A percentile compares a stretch with the other conserved stretches of the same genome.
These are phyloP conservation scores for Noctua pronuba DNA, from an alignment of 2,888 invertebrate species.

Conservation along the genomic window DNA sequence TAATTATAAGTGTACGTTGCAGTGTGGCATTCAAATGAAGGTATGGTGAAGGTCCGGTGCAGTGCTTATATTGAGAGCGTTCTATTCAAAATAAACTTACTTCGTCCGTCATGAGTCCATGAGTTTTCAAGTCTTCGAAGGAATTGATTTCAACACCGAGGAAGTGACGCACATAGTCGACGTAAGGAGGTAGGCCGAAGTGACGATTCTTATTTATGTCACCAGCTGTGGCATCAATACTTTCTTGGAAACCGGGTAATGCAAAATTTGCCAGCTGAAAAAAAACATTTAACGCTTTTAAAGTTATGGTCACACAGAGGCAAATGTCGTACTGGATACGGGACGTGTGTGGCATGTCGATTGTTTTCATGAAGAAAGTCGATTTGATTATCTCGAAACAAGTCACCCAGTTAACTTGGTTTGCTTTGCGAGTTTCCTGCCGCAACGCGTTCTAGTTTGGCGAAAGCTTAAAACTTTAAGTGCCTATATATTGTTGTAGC, in stretches of 20 bases:
- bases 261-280: conserved; percentile 31
- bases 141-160: conserved; percentile 69
- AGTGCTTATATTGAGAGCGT: neutral
- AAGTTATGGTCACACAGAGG: neutral
- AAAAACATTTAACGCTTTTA: neutral
- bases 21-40: neutral
- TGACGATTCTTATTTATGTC: conserved; percentile 88
- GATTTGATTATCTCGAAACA: neutral
- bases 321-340: neutral
- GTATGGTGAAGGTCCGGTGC: neutral
- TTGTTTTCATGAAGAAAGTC: neutral
- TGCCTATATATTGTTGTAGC: neutral
- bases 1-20: too few relatives aligned
- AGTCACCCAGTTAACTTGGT: neutral
- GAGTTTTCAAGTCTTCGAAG: conserved; percentile 28
- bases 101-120: conserved; percentile 11
- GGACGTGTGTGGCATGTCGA: neutral
- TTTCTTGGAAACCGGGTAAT: conserved; percentile 56
- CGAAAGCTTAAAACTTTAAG: neutral
- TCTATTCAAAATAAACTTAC: conserved; percentile 3
- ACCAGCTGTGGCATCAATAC: conserved; percentile 68
- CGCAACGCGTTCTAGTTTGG: neutral
- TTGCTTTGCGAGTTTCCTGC: too few relatives aligned
- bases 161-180: conserved; percentile 29
- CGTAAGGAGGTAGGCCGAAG: conserved; percentile 73